These are phyloP conservation scores for Philypnodon macrostomus DNA, from an alignment of 2,797 vertebrate genomes.

Conservation along the genomic window DNA sequence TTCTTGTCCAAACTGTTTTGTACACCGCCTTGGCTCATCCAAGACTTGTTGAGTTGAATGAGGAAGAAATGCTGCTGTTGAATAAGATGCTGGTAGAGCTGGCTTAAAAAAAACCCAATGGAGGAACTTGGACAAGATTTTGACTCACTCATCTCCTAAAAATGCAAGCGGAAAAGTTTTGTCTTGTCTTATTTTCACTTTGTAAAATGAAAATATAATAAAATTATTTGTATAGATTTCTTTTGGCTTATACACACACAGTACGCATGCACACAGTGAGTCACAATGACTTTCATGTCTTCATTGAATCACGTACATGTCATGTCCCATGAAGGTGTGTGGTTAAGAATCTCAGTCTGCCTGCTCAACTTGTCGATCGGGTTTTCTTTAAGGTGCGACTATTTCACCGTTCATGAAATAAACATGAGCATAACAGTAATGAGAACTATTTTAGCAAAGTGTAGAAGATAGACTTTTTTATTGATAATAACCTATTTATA, in stretches of 20 bases:
- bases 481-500: too few species aligned
- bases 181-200: slow-evolving; percentile 21
- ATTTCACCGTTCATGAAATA: too few species aligned
- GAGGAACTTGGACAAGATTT: slow-evolving; percentile 9
- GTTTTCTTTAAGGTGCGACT: slow-evolving; percentile 37
- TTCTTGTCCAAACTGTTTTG: slow-evolving; percentile 49
- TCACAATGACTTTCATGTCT: slow-evolving; percentile 2
- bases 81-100: slow-evolving; percentile 20
- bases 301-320: rapidly evolving
- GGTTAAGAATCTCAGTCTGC: slow-evolving; percentile 45
- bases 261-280: too few species aligned
- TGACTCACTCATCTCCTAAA: background rate
- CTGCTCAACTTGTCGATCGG: slow-evolving; percentile 36
- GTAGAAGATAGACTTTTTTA: too few species aligned
- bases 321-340: background rate
- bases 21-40: slow-evolving; percentile 48
- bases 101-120: slow-evolving; percentile 6
- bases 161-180: too few species aligned
- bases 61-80: slow-evolving; percentile 63
- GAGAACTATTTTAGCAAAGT: too few species aligned
- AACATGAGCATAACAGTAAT: too few species aligned
- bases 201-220: slow-evolving; percentile 34
- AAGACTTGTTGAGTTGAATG: slow-evolving; percentile 55
- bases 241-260: too few species aligned
- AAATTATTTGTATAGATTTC: slow-evolving; percentile 14